Conservation (phyloP, 2,888 invertebrate genomes). For the Sesamia inferens region DNA sequence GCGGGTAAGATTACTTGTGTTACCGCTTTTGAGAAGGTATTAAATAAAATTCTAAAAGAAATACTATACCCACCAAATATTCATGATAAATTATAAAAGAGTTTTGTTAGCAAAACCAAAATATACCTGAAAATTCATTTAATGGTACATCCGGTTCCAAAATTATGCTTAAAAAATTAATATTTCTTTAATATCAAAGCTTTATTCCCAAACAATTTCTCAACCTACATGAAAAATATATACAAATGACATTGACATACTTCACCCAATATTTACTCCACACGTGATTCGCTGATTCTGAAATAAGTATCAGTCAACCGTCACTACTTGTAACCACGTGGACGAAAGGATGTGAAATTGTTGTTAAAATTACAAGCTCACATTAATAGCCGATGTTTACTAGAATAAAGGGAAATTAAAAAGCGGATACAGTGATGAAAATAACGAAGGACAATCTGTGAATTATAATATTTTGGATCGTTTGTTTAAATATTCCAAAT, state of each 20-base stretch:
- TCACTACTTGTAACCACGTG: slow-evolving; percentile 41
- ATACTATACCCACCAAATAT: background rate
- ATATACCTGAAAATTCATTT: background rate
- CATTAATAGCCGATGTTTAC: slow-evolving; percentile 2
- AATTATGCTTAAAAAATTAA: too few relatives aligned
- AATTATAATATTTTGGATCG: slow-evolving; percentile 15
- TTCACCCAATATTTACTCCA: slow-evolving; percentile 22
- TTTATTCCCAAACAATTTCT: background rate
- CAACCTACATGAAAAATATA: slow-evolving; percentile 12
- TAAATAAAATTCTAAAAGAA: background rate
- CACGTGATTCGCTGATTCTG: slow-evolving; percentile 24
- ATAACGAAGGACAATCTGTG: slow-evolving; percentile 3
- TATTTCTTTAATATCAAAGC: background rate
- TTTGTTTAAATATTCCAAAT: background rate
- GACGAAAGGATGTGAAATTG: slow-evolving; percentile 17
- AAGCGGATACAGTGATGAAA: slow-evolving; percentile 23
- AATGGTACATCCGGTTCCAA: background rate
- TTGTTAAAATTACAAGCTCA: slow-evolving; percentile 32
- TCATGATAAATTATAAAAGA: background rate
- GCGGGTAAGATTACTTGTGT: background rate
- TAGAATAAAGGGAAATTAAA: slow-evolving; percentile 19
- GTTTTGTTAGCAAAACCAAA: background rate
- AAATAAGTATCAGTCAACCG: slow-evolving; percentile 24
- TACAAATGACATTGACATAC: slow-evolving; percentile 24
- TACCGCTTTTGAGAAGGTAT: slow-evolving; percentile 3